A percentile compares a stretch with the other conserved stretches of the same genome.
Conservation (phyloP, 1,140 invertebrate species). For the Maniola jurtina region DNA sequence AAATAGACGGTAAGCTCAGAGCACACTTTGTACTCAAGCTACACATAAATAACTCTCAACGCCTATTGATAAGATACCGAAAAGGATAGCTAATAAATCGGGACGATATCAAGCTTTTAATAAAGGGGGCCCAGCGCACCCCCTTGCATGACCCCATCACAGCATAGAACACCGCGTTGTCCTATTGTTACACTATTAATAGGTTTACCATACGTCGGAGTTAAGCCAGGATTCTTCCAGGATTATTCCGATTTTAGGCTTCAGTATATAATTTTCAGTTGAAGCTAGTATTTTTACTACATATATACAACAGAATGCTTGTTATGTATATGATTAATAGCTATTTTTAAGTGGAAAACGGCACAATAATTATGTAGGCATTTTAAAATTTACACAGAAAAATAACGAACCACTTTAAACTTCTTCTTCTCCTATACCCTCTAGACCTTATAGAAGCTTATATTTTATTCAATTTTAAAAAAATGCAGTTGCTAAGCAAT, state of each 20-base stretch:
- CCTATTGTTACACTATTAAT: conserved; percentile 38
- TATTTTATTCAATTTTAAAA: no score
- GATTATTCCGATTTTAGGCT: not conserved
- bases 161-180: conserved; percentile 40
- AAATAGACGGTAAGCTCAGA: not conserved
- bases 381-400: no score
- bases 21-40: not conserved
- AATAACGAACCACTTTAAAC: no score
- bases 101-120: conserved; percentile 36
- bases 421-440: no score
- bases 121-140: conserved; percentile 34
- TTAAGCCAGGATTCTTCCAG: not conserved
- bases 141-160: conserved; percentile 44
- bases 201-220: not conserved
- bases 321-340: no score
- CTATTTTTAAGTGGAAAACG: no score
- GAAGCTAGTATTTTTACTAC: no score
- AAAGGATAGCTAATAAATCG: conserved; percentile 49
- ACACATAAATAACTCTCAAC: conserved; percentile 32
- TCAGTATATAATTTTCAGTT: no score
- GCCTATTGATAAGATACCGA: conserved; percentile 36
- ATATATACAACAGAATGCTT: no score
- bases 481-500: no score
- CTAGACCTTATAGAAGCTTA: no score
- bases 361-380: no score